These are phyloP conservation scores for Thomomys bottae DNA, from an alignment of 2,113 vertebrate species.

Conservation along the genomic window DNA sequence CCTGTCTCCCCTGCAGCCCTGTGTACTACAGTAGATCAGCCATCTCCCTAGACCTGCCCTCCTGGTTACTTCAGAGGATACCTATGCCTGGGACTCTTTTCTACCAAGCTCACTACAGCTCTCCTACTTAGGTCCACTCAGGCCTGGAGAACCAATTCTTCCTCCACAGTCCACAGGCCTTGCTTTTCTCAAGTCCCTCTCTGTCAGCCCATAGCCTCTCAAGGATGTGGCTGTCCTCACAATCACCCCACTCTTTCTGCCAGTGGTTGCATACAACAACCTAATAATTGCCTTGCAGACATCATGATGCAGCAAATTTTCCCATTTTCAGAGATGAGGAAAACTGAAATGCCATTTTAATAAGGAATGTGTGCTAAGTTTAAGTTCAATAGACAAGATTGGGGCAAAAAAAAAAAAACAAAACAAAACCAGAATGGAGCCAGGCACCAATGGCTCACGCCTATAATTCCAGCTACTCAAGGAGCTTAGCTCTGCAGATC, in stretches of 20 bases:
- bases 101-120: too few species aligned
- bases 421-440: too few species aligned
- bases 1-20: background rate
- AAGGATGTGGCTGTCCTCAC: background rate
- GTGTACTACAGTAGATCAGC: background rate
- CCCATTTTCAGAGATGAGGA: background rate
- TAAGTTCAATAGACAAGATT: background rate
- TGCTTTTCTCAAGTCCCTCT: background rate
- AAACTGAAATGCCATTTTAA: background rate
- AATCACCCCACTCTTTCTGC: background rate
- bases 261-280: background rate
- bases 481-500: too few species aligned
- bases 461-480: too few species aligned
- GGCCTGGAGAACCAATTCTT: background rate
- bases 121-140: background rate
- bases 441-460: too few species aligned
- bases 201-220: background rate
- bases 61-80: fast-evolving
- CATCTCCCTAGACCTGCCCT: background rate
- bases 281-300: conserved; percentile 20
- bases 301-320: conserved; percentile 36
- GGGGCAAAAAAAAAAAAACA: background rate
- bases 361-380: conserved; percentile 3
- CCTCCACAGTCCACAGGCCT: background rate
- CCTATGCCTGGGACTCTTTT: background rate